These are phyloP conservation scores for Macrosteles quadrilineatus DNA, from an alignment of 1,140 invertebrate species.

Conservation along the genomic window DNA sequence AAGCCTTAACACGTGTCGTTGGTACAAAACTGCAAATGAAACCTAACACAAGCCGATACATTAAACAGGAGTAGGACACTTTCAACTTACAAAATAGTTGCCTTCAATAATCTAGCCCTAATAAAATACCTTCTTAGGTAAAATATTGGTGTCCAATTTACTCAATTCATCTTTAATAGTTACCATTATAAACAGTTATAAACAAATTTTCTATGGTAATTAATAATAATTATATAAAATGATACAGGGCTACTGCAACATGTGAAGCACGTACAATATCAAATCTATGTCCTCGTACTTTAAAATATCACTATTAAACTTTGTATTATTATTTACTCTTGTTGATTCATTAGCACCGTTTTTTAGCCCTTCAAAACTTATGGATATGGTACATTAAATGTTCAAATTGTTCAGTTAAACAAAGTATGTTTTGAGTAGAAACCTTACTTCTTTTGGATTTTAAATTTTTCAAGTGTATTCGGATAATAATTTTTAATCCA, in stretches of 20 bases:
- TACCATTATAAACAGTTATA: neutral
- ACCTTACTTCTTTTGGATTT: neutral
- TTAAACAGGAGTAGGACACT: neutral
- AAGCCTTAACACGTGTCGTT: neutral
- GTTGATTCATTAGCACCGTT: neutral
- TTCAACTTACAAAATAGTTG: neutral
- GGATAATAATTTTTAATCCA: neutral
- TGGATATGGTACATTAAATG: no score
- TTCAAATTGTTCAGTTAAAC: no score
- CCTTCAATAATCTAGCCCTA: conserved; percentile 14
- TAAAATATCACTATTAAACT: neutral
- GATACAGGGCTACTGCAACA: neutral
- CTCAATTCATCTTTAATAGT: neutral
- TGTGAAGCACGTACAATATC: conserved; percentile 12
- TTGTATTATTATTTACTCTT: neutral
- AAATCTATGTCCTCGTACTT: neutral
- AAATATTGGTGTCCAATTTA: conserved; percentile 7
- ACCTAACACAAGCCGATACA: neutral
- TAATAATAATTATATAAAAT: neutral
- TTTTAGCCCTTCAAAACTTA: neutral
- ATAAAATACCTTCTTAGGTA: neutral
- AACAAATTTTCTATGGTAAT: neutral
- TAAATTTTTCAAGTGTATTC: neutral
- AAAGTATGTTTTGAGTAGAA: neutral
- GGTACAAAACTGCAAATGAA: conserved; percentile 1